Percentiles rank a stretch among this genome's conserved stretches.
These are phyloP conservation scores for Nipponia nippon DNA, from an alignment of 2,113 vertebrate genomes.

Conservation along the genomic window DNA sequence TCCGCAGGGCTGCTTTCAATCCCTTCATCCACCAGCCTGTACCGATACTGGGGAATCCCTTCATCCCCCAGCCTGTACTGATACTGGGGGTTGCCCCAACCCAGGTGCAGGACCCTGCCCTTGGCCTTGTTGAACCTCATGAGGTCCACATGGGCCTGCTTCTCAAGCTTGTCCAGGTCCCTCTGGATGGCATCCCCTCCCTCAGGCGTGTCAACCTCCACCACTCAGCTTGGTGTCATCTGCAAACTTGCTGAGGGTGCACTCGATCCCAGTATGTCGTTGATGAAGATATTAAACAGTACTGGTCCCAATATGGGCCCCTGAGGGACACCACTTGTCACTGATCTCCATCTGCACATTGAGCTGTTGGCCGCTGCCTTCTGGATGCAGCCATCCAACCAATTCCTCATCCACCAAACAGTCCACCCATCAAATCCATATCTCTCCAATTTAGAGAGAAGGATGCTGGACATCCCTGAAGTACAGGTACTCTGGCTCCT, in stretches of 20 bases:
- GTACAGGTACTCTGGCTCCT: not conserved
- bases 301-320: not conserved
- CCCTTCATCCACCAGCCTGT: not conserved
- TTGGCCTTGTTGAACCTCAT: not conserved
- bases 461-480: not conserved
- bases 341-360: not conserved
- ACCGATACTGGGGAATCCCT: not conserved
- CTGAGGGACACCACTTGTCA: not conserved
- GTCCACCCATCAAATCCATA: not conserved
- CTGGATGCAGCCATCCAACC: not conserved
- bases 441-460: not conserved
- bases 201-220: not conserved
- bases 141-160: not conserved
- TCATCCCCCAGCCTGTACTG: not conserved
- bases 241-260: not conserved
- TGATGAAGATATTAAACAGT: not conserved
- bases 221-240: not conserved
- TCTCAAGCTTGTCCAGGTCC: not conserved
- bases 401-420: not conserved
- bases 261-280: not conserved
- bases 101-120: not conserved
- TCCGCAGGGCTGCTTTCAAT: not conserved
- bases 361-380: not conserved
- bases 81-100: rapidly evolving
- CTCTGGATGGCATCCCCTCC: not conserved